These are phyloP conservation scores for Apomyelois bistriatella DNA, from an alignment of 2,888 invertebrate genomes.

Conservation along the genomic window DNA sequence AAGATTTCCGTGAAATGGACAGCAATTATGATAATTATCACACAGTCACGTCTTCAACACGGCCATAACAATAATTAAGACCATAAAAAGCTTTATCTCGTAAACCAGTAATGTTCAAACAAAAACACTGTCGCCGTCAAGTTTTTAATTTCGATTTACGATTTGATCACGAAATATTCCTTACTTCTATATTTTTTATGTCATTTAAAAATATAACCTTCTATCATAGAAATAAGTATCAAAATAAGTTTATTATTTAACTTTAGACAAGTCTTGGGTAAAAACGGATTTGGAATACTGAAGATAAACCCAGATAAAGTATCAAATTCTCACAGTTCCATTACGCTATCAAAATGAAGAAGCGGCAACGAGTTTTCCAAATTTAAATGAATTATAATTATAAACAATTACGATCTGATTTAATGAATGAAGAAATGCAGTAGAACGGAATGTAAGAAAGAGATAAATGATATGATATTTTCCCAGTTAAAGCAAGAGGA, in stretches of 20 bases:
- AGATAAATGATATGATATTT: slow-evolving; percentile 38
- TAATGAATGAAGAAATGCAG: slow-evolving; percentile 64
- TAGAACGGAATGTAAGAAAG: slow-evolving; percentile 39
- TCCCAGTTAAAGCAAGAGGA: slow-evolving; percentile 52
- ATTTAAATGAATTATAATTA: slow-evolving; percentile 75
- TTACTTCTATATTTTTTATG: slow-evolving; percentile 23
- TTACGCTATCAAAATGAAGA: slow-evolving; percentile 56
- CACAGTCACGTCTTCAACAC: slow-evolving; percentile 54
- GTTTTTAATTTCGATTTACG: slow-evolving; percentile 62
- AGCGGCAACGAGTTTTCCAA: slow-evolving; percentile 51
- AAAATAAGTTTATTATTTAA: background rate
- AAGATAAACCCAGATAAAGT: slow-evolving; percentile 45
- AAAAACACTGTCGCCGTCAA: slow-evolving; percentile 59
- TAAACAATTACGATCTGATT: slow-evolving; percentile 70
- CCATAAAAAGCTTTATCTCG: slow-evolving; percentile 65
- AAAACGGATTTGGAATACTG: slow-evolving; percentile 26
- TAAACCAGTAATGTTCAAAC: slow-evolving; percentile 69
- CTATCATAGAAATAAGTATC: background rate
- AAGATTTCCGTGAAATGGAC: slow-evolving; percentile 51
- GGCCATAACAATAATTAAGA: slow-evolving; percentile 68
- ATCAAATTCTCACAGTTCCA: slow-evolving; percentile 65
- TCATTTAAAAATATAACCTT: background rate
- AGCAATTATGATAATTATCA: slow-evolving; percentile 71
- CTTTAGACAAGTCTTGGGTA: slow-evolving; percentile 17
- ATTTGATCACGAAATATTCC: slow-evolving; percentile 36